Conservation (phyloP, 92 coral and sea anemone genomes). For the Paragorgia papillata region DNA sequence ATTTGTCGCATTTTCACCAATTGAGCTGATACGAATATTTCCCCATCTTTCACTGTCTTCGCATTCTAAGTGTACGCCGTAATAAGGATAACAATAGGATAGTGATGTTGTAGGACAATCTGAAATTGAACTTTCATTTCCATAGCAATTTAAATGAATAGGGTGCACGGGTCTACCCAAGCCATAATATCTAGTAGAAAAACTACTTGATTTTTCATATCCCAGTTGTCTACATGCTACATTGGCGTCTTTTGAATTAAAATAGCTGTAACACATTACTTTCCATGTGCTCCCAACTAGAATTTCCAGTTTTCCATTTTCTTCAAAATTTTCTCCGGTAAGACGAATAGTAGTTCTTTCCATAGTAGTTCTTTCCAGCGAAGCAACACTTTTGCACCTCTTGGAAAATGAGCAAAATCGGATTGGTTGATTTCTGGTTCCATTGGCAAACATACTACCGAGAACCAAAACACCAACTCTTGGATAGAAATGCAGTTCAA, state of each 20-base stretch:
- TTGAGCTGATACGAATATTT: not conserved
- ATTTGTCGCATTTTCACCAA: not conserved
- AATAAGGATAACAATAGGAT: not conserved
- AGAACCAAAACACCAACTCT: conserved; percentile 59
- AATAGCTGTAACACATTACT: not conserved
- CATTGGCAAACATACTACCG: conserved; percentile 62
- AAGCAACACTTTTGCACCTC: not conserved
- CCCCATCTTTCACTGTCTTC: not conserved
- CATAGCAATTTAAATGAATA: not conserved
- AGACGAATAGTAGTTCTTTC: not conserved
- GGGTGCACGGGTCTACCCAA: not conserved
- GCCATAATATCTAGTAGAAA: not conserved
- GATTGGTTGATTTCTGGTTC: conserved; percentile 47
- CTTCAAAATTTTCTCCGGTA: not conserved
- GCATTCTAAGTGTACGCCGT: not conserved
- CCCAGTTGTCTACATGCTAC: conserved; percentile 7
- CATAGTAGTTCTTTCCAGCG: not conserved
- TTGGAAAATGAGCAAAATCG: conserved; percentile 8
- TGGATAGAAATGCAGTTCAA: conserved; percentile 49
- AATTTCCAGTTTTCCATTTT: not conserved
- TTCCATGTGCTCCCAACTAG: not conserved
- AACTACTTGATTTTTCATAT: not conserved
- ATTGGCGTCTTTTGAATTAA: not conserved
- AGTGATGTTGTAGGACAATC: not conserved
- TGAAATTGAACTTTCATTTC: conserved; percentile 1